A percentile compares a stretch with the other conserved stretches of the same genome.
These are phyloP conservation scores for Yponomeuta plumbellus DNA, from an alignment of 2,888 invertebrate genomes.

Conservation along the genomic window DNA sequence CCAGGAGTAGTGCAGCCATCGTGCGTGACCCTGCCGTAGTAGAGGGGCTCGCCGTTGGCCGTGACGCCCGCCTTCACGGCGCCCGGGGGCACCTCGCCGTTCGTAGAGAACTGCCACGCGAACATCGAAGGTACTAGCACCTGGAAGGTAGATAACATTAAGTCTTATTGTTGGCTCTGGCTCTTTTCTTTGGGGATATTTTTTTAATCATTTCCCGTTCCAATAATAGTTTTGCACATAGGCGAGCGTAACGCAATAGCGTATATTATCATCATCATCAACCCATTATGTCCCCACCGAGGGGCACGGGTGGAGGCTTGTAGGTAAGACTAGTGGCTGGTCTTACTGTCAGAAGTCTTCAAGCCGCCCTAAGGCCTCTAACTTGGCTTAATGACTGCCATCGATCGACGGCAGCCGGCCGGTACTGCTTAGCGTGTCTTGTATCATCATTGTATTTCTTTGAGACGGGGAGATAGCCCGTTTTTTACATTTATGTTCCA, in stretches of 20 bases:
- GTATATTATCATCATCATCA: not conserved
- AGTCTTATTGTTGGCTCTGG: not conserved
- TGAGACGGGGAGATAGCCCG: too few relatives aligned
- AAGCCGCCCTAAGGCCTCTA: too few relatives aligned
- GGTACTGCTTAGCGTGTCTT: too few relatives aligned
- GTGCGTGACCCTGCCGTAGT: conserved; percentile 80
- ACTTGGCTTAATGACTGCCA: too few relatives aligned
- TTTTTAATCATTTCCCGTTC: not conserved
- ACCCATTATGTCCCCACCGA: too few relatives aligned
- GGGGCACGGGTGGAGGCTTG: too few relatives aligned
- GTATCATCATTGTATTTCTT: too few relatives aligned
- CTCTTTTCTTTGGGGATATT: not conserved
- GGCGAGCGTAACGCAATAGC: too few relatives aligned
- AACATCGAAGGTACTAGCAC: conserved; percentile 79
- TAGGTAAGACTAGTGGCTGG: too few relatives aligned
- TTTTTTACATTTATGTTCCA: too few relatives aligned
- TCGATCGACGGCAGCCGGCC: too few relatives aligned
- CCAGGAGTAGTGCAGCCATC: conserved; percentile 82
- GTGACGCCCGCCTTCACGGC: conserved; percentile 81
- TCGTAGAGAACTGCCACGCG: conserved; percentile 79
- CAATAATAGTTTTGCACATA: not conserved
- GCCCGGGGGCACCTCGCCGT: conserved; percentile 78
- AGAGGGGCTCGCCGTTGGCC: conserved; percentile 80
- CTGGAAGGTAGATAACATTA: conserved; percentile 37
- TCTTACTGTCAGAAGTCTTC: too few relatives aligned